These are phyloP conservation scores for Dendrolimus houi DNA, from an alignment of 2,888 invertebrate species.

Conservation along the genomic window DNA sequence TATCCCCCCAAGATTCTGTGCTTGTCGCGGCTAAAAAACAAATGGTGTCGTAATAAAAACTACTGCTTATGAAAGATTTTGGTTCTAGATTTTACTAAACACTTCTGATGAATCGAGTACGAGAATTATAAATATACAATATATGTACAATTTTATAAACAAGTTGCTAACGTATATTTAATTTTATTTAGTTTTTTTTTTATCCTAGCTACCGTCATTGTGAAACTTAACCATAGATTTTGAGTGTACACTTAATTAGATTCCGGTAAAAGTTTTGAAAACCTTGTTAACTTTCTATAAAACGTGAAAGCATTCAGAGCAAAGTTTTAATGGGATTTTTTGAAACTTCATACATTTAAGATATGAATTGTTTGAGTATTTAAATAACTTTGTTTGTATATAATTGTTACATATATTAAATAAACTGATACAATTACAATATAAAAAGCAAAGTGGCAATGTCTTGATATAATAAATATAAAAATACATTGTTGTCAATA, in stretches of 20 bases:
- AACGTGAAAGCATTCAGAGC: neutral
- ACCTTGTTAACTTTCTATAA: neutral
- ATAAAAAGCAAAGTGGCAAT: too few relatives aligned
- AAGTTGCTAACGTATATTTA: conserved; percentile 12
- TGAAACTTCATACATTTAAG: neutral
- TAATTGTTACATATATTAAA: too few relatives aligned
- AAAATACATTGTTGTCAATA: too few relatives aligned
- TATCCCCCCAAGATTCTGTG: too few relatives aligned
- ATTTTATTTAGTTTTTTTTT: neutral
- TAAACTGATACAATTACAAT: too few relatives aligned
- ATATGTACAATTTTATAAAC: conserved; percentile 30
- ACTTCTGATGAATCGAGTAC: conserved; percentile 11
- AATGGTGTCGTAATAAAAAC: too few relatives aligned
- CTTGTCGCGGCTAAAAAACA: too few relatives aligned
- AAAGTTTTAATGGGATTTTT: neutral
- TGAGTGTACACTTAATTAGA: neutral
- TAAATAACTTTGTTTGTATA: too few relatives aligned
- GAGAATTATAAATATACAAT: conserved; percentile 17
- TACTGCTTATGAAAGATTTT: too few relatives aligned
- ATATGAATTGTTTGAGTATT: too few relatives aligned
- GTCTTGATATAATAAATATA: too few relatives aligned
- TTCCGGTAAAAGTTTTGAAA: neutral
- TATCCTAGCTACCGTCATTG: neutral
- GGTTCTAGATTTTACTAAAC: too few relatives aligned
- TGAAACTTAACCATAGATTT: neutral